Conservation (phyloP, 2,113 vertebrate genomes). For the Geococcyx californianus region DNA sequence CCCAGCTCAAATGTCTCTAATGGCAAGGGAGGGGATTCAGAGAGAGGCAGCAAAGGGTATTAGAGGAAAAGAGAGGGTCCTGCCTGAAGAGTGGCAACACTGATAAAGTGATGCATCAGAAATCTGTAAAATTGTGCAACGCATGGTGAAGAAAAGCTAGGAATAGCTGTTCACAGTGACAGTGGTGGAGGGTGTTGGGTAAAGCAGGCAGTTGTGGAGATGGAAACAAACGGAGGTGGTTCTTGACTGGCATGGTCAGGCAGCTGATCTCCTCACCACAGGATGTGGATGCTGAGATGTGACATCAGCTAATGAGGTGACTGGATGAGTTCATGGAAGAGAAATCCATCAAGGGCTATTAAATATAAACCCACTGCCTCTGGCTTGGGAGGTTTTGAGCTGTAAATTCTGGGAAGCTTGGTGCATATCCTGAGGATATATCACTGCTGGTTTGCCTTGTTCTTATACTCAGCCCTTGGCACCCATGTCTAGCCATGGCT, state of each 20-base stretch:
- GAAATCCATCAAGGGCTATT: slow-evolving; percentile 47
- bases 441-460: neutral
- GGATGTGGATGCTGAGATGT: slow-evolving; percentile 48
- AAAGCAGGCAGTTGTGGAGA: neutral
- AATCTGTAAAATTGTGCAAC: neutral
- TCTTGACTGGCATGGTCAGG: neutral
- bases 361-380: slow-evolving; percentile 54
- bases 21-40: accelerated
- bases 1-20: neutral
- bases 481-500: neutral
- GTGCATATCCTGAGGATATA: neutral
- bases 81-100: neutral
- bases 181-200: neutral
- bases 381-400: slow-evolving; percentile 13
- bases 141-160: neutral
- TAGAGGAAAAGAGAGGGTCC: neutral
- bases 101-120: neutral
- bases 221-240: slow-evolving; percentile 14
- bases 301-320: slow-evolving; percentile 63
- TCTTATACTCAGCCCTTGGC: neutral
- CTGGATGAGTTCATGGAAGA: slow-evolving; percentile 62
- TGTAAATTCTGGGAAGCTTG: slow-evolving; percentile 7
- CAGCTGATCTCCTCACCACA: slow-evolving; percentile 30
- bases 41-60: neutral
- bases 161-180: neutral